These are phyloP conservation scores for Chiroxiphia lanceolata DNA, from an alignment of 2,797 vertebrate species.

Conservation along the genomic window DNA sequence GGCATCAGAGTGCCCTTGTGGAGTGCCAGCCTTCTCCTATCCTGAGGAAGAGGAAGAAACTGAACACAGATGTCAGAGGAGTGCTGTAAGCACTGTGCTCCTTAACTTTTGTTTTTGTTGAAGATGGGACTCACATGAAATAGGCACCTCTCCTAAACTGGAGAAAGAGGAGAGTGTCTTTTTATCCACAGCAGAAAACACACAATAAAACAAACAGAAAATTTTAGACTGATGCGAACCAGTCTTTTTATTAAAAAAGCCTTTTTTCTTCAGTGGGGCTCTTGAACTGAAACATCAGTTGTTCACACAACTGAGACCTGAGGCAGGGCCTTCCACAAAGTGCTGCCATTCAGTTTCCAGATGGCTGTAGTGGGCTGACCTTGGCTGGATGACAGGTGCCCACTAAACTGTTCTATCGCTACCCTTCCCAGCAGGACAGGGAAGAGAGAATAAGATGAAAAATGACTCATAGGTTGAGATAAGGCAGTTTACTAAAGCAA, in stretches of 20 bases:
- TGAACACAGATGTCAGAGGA: neutral
- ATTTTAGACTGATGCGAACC: neutral
- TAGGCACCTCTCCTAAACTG: neutral
- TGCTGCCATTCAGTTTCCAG: neutral
- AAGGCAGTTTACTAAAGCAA: neutral
- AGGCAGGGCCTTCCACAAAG: neutral
- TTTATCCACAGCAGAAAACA: neutral
- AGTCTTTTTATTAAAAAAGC: neutral
- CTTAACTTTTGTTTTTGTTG: neutral
- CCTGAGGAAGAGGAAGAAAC: neutral
- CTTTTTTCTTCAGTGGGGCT: neutral
- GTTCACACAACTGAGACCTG: neutral
- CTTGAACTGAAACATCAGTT: neutral
- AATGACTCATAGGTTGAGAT: neutral
- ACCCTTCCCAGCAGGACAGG: neutral
- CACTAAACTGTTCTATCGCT: neutral
- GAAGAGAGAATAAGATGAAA: neutral
- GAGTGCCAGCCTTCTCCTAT: neutral
- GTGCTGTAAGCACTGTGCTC: neutral
- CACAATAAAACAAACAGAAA: neutral
- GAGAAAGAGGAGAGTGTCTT: neutral
- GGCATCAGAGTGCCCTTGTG: accelerated
- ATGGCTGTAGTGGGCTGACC: neutral
- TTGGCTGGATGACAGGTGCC: neutral
- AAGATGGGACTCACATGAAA: neutral